Percentiles rank a stretch among this genome's conserved stretches.
Conservation (phyloP, 2,797 vertebrate genomes). For the Antrozous pallidus region DNA sequence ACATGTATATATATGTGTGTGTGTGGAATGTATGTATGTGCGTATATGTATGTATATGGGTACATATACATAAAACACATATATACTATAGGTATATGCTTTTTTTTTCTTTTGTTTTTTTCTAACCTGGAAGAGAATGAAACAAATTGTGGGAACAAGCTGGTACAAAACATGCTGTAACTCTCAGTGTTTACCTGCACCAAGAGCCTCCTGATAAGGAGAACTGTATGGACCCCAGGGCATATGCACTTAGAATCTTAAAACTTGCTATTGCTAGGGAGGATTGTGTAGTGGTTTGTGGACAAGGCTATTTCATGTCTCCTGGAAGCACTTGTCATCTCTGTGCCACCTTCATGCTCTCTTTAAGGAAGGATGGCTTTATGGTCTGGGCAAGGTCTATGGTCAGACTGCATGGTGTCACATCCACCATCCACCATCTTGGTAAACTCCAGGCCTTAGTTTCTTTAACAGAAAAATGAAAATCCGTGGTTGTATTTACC, state of each 20-base stretch:
- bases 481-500: not conserved
- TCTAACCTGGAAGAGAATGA: not conserved
- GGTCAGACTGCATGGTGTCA: not conserved
- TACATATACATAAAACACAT: not conserved
- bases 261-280: not conserved
- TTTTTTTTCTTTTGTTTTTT: not conserved
- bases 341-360: not conserved
- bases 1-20: not conserved
- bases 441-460: not conserved
- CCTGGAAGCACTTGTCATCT: not conserved
- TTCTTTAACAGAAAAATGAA: not conserved
- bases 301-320: not conserved
- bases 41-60: not conserved
- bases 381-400: not conserved
- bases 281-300: not conserved
- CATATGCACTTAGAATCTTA: accelerated
- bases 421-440: not conserved
- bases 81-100: too few relatives aligned
- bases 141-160: not conserved
- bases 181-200: too few relatives aligned
- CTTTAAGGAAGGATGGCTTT: not conserved
- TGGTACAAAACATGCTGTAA: not conserved
- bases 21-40: not conserved
- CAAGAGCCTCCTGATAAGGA: not conserved
- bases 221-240: too few relatives aligned